phyloP scores from a whole-genome alignment of 2,888 invertebrate genomes.

The Meteorus cinctellus region DNA sequence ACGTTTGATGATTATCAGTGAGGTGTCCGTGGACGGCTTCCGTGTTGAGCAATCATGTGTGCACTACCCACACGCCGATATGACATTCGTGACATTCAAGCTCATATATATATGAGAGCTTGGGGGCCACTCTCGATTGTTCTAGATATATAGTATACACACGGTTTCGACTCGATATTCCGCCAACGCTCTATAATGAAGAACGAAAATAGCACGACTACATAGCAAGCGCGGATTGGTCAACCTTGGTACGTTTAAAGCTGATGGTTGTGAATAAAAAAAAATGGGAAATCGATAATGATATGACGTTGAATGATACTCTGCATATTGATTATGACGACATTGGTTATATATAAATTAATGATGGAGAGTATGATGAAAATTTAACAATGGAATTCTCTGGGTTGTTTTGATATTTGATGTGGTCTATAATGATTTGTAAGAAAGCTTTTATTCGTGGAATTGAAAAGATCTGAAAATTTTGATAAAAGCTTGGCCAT shows the following conservation, averaged over 20 bases:
- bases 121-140: background rate
- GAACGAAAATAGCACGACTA: constrained; percentile 24
- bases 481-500: too few relatives aligned
- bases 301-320: background rate
- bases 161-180: constrained; percentile 11
- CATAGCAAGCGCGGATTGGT: background rate
- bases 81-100: constrained; percentile 34
- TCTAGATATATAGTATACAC: background rate
- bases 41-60: constrained; percentile 9
- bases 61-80: constrained; percentile 11
- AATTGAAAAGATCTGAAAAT: too few relatives aligned
- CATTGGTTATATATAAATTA: background rate
- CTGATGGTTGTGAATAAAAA: constrained; percentile 11
- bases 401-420: too few relatives aligned
- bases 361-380: background rate
- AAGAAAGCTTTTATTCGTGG: too few relatives aligned
- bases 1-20: constrained; percentile 25
- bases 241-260: constrained; percentile 27
- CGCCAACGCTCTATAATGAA: constrained; percentile 13
- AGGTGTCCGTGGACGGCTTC: constrained; percentile 15
- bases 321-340: background rate
- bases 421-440: too few relatives aligned
- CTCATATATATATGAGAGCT: background rate
- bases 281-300: background rate
- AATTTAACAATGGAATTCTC: too few relatives aligned